These are phyloP conservation scores for Drosophila nannoptera DNA, from an alignment of 1,140 invertebrate genomes.

Conservation along the genomic window DNA sequence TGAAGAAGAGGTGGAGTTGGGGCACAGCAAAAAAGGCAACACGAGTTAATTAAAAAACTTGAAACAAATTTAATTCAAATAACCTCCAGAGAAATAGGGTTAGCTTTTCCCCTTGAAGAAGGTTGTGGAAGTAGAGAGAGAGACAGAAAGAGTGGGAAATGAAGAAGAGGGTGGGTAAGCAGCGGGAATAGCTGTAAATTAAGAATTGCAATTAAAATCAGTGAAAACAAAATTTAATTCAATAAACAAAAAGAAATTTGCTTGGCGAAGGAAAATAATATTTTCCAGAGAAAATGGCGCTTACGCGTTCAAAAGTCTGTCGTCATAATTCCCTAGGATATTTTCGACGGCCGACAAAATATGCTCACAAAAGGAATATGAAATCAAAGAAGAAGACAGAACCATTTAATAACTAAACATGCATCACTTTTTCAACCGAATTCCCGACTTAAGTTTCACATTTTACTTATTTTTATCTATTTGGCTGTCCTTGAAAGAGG, in stretches of 20 bases:
- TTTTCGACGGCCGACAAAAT: too few relatives aligned
- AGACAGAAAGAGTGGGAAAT: background rate
- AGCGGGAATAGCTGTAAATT: conserved; percentile 8
- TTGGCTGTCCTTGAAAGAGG: too few relatives aligned
- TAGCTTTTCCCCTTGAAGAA: conserved; percentile 15
- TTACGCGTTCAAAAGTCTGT: too few relatives aligned
- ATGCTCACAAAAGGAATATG: too few relatives aligned
- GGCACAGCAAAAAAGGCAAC: conserved; percentile 26
- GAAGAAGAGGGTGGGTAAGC: background rate
- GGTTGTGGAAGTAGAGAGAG: background rate
- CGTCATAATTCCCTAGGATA: too few relatives aligned
- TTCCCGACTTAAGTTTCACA: too few relatives aligned
- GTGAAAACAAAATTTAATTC: conserved; percentile 15
- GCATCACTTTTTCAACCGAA: too few relatives aligned
- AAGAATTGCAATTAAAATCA: conserved; percentile 22
- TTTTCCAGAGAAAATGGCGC: too few relatives aligned
- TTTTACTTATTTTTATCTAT: too few relatives aligned
- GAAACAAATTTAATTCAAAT: conserved; percentile 29
- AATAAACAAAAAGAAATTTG: conserved; percentile 2
- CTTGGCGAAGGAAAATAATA: too few relatives aligned
- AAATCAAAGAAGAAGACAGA: too few relatives aligned
- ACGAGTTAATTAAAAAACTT: conserved; percentile 75
- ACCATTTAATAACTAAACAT: too few relatives aligned
- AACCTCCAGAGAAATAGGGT: conserved; percentile 32
- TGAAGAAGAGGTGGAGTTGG: background rate